A percentile compares a stretch with the other conserved stretches of the same genome.
These are phyloP conservation scores for Erynnis tages DNA, from an alignment of 2,888 invertebrate species.

Conservation along the genomic window DNA sequence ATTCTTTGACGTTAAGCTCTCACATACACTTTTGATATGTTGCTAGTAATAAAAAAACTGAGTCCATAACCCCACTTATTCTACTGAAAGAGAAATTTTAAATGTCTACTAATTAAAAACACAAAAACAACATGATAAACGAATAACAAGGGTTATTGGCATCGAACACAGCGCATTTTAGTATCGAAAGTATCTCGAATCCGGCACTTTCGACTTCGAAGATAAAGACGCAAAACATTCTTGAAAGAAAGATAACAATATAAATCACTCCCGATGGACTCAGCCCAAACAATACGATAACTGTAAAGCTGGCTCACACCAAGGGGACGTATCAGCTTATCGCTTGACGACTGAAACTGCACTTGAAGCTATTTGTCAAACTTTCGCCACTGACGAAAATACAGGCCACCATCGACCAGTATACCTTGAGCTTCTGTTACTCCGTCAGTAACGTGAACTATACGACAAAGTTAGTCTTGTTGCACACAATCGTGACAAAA, in stretches of 20 bases:
- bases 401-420: conserved; percentile 47
- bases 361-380: conserved; percentile 67
- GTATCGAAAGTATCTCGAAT: conserved; percentile 5
- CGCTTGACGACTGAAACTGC: conserved; percentile 56
- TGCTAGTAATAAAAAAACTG: too few relatives aligned
- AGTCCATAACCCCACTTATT: too few relatives aligned
- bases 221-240: conserved; percentile 14
- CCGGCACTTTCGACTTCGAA: conserved; percentile 13
- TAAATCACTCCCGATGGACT: conserved; percentile 31
- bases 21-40: too few relatives aligned
- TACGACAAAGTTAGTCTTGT: neutral
- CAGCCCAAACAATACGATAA: conserved; percentile 51
- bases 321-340: conserved; percentile 61
- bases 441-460: neutral
- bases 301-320: conserved; percentile 46
- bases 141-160: too few relatives aligned
- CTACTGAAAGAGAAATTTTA: too few relatives aligned
- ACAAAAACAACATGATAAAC: too few relatives aligned
- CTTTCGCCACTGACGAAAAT: conserved; percentile 63
- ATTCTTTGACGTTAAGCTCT: too few relatives aligned
- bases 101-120: too few relatives aligned
- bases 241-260: conserved; percentile 21
- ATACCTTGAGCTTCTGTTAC: conserved; percentile 35
- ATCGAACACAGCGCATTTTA: neutral
- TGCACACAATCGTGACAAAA: too few relatives aligned